phyloP scores from a whole-genome alignment of 2,888 invertebrate species.

The Sminthurides aquaticus region DNA sequence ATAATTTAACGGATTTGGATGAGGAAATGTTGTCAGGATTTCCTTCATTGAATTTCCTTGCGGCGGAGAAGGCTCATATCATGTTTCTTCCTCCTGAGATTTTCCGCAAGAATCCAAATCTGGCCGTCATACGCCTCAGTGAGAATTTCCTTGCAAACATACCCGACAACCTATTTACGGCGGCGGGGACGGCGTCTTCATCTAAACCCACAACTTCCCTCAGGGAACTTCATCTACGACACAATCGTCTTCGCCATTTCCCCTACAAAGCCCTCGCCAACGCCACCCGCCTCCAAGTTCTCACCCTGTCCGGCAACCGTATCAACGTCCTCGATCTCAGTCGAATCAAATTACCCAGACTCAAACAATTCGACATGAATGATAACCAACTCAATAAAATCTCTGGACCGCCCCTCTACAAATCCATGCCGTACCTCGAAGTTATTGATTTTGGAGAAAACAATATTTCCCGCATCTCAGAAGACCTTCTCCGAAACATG shows the following conservation, averaged over 20 bases:
- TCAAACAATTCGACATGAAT: slow-evolving; percentile 66
- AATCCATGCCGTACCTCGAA: slow-evolving; percentile 64
- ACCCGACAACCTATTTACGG: slow-evolving; percentile 60
- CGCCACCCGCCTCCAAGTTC: slow-evolving; percentile 63
- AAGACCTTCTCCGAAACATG: slow-evolving; percentile 64
- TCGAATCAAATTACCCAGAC: slow-evolving; percentile 64
- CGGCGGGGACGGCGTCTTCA: neutral
- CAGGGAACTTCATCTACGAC: slow-evolving; percentile 66
- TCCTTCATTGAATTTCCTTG: slow-evolving; percentile 67
- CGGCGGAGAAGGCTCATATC: slow-evolving; percentile 63
- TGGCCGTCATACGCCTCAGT: slow-evolving; percentile 65
- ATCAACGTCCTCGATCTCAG: slow-evolving; percentile 63
- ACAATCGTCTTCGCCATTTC: slow-evolving; percentile 65
- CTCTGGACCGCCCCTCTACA: slow-evolving; percentile 63
- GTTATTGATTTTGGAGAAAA: slow-evolving; percentile 70
- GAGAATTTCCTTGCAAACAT: slow-evolving; percentile 62
- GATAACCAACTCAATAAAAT: slow-evolving; percentile 59
- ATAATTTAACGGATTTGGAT: slow-evolving; percentile 67
- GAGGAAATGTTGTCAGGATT: slow-evolving; percentile 66
- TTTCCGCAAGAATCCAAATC: slow-evolving; percentile 69
- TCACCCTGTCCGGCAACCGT: slow-evolving; percentile 49
- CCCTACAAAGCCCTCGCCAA: slow-evolving; percentile 72
- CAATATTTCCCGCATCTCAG: slow-evolving; percentile 64
- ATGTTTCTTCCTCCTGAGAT: slow-evolving; percentile 60
- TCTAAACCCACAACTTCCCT: slow-evolving; percentile 46